Conservation (phyloP, 2,888 invertebrate genomes). For the Luffia ferchaultella region DNA sequence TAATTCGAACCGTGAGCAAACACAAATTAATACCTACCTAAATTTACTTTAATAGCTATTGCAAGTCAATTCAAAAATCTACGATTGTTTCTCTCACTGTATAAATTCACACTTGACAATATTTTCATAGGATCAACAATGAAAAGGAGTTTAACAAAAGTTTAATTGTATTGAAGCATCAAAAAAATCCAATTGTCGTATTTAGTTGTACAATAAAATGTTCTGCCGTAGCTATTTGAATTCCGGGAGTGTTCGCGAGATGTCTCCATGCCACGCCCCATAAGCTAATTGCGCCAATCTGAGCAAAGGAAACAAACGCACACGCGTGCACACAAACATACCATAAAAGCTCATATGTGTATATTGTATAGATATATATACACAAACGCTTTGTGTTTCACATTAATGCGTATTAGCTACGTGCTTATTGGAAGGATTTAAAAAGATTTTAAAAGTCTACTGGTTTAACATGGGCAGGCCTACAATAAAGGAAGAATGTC, state of each 20-base stretch:
- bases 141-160: too few species aligned
- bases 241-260: background rate
- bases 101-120: too few species aligned
- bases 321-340: conserved; percentile 22
- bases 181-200: background rate
- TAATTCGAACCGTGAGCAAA: too few species aligned
- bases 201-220: background rate
- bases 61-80: too few species aligned
- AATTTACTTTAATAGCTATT: too few species aligned
- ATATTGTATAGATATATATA: conserved; percentile 1
- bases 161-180: background rate
- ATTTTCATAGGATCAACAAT: too few species aligned
- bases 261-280: conserved; percentile 45
- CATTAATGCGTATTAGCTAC: background rate
- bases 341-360: conserved; percentile 9
- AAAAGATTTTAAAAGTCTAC: too few species aligned
- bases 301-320: conserved; percentile 45
- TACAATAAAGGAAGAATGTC: too few species aligned
- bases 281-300: conserved; percentile 62
- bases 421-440: background rate
- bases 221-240: background rate
- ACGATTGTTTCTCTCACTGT: too few species aligned
- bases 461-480: too few species aligned
- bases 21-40: too few species aligned
- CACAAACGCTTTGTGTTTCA: background rate